Percentiles rank a stretch among this genome's conserved stretches.
Evolutionary conservation across 2,888 invertebrate genomes (phyloP).

Genomic region (Ypsolopha scabrella): DNA sequence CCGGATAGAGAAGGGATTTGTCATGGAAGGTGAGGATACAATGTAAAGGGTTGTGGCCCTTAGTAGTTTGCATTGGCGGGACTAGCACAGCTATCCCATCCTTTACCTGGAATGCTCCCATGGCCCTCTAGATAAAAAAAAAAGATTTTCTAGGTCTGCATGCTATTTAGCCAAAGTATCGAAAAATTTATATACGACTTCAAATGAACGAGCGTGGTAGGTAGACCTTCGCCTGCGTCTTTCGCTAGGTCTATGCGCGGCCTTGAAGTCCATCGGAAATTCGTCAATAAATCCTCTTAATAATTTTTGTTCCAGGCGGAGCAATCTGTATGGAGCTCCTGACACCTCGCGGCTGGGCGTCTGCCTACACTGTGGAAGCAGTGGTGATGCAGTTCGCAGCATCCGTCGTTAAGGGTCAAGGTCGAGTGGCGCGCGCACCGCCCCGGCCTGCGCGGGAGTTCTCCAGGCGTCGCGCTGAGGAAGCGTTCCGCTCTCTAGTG

Average conservation of each 20-base stretch:
- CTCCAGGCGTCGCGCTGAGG: slow-evolving; percentile 84
- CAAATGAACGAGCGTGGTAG: no score
- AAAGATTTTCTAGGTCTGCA: no score
- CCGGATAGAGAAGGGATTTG: slow-evolving; percentile 85
- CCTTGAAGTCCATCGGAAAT: no score
- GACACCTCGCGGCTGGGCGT: slow-evolving; percentile 90
- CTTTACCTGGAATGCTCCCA: no score
- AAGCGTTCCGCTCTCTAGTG: slow-evolving; percentile 87
- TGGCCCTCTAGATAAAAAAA: no score
- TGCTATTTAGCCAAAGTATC: no score
- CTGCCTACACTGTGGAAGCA: slow-evolving; percentile 88
- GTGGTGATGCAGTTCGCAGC: slow-evolving; percentile 92
- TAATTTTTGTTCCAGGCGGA: slow-evolving; percentile 63
- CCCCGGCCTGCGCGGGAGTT: slow-evolving; percentile 84
- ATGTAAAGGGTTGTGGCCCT: no score
- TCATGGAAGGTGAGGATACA: slow-evolving; percentile 78
- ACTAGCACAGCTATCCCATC: no score
- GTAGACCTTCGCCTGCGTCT: background rate
- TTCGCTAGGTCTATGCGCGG: background rate
- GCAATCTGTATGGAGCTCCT: slow-evolving; percentile 91
- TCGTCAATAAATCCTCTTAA: no score
- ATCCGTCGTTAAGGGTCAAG: slow-evolving; percentile 89
- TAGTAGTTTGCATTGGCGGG: no score
- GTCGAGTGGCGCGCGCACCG: slow-evolving; percentile 84
- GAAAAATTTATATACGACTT: no score